Evolutionary conservation across 2,888 invertebrate genomes (phyloP), one percentile per base, ranked within the genome.

Genomic region (Drosophila atroscutellata): DNA sequence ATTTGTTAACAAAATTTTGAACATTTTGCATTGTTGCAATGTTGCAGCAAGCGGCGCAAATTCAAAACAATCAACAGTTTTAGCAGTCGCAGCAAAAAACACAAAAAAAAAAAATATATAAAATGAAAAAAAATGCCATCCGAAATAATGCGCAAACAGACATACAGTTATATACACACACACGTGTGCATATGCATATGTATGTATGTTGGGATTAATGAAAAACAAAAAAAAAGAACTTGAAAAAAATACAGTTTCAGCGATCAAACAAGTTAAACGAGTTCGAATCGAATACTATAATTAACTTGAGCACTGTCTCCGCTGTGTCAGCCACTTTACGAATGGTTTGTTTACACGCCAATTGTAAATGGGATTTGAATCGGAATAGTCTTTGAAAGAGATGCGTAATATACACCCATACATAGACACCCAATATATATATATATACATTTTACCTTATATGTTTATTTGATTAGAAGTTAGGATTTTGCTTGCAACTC

Each of bases 1-100:
- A 89, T 89, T 90, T 86, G 90, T 86, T 86, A 90, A 86, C 86
- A 90, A 86, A 86, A 83, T 86, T 88, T 86, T 47, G 70, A 72
- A 69, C 80, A 87, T 79, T 79, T 74, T 74, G 86, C 84, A 70
- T 72, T 77, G 65, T 71, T 69, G 83, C 77, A 32, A 63, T 66
- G 60, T 61, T 63, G 63, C 68, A 63, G 36, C 67, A 54, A 55
- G 30, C 56, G 54, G 15, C 54, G 49, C 55, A 68, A 68, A 66
- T 54, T 51, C 45, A 75, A 72, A 80, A 80, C 65, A 80, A 77
- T 59, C 49, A 37, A 28, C 15, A 63, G 39, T 62, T 75, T 71
- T 9, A 59, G 70, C 71, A n/a, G 32, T 24, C 28, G 11, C 55
- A 54, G 80, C 76, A 80, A 59, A 55, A 61, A 15, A 55, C 20